Evolutionary conservation across 2,113 vertebrate genomes (phyloP).

Genomic region (Anhinga rufa): DNA sequence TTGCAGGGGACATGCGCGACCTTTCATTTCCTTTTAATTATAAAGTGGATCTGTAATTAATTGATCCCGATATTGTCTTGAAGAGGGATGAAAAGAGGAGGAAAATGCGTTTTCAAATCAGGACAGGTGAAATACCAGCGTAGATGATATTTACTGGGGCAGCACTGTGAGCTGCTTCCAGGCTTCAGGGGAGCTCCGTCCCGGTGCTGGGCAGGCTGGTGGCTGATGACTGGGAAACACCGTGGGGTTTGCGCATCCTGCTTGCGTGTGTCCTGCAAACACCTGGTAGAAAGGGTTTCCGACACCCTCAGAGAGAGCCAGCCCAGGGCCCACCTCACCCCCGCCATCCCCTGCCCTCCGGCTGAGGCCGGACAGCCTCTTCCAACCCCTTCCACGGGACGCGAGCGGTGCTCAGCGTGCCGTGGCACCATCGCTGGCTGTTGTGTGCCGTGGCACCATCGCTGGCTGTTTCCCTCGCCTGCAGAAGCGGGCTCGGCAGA

Average conservation of each 20-base stretch:
- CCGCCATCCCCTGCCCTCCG: background rate
- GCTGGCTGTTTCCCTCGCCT: background rate
- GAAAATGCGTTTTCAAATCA: background rate
- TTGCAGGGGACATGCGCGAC: background rate
- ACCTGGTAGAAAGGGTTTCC: background rate
- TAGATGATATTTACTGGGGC: background rate
- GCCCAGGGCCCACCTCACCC: background rate
- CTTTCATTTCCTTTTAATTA: background rate
- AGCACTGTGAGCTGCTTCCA: background rate
- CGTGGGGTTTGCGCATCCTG: background rate
- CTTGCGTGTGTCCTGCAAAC: background rate
- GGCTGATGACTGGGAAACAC: background rate
- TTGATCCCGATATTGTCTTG: background rate
- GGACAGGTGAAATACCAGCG: background rate
- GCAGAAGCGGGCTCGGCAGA: background rate
- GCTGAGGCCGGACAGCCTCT: background rate
- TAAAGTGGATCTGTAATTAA: background rate
- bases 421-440: no score
- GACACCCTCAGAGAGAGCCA: background rate
- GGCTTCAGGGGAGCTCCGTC: background rate
- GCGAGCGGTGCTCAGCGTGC: background rate
- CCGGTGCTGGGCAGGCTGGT: background rate
- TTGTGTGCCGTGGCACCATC: no score
- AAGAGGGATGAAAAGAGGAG: background rate
- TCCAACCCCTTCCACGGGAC: background rate